Evolutionary conservation across 2,888 invertebrate genomes (phyloP).

Genomic region (Leptothorax acervorum): DNA sequence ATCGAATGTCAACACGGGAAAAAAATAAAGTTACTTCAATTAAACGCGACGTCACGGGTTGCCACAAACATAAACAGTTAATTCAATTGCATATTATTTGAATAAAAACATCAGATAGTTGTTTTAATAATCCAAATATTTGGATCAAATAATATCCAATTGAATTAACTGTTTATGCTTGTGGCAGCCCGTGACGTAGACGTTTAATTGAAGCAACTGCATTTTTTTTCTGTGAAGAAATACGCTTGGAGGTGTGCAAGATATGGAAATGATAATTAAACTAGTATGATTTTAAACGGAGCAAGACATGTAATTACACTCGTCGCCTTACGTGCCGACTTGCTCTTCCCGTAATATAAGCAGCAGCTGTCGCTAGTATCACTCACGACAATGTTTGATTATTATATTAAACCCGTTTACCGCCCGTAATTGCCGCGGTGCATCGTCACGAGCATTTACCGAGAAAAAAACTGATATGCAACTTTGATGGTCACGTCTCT

Average conservation of each 20-base stretch:
- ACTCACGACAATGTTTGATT: constrained; percentile 60
- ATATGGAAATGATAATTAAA: constrained; percentile 60
- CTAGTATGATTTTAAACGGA: constrained; percentile 60
- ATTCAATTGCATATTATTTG: too few species aligned
- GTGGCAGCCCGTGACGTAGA: too few species aligned
- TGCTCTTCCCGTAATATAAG: constrained; percentile 44
- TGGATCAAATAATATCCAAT: too few species aligned
- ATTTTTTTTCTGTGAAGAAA: neutral
- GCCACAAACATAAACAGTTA: too few species aligned
- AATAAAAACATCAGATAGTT: too few species aligned
- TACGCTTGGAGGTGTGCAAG: neutral
- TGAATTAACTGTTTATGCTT: too few species aligned
- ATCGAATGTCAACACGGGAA: neutral
- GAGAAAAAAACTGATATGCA: constrained; percentile 40
- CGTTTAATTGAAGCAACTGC: too few species aligned
- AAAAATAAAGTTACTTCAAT: too few species aligned
- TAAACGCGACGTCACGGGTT: too few species aligned
- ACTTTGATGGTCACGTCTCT: constrained; percentile 29
- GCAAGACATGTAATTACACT: constrained; percentile 68
- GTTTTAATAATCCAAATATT: too few species aligned
- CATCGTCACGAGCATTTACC: constrained; percentile 42
- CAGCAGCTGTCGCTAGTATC: constrained; percentile 55
- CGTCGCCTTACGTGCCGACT: constrained; percentile 54
- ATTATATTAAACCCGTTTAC: constrained; percentile 55
- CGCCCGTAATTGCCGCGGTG: constrained; percentile 31